A percentile compares a stretch with the other conserved stretches of the same genome.
Evolutionary conservation across 2,888 invertebrate species (phyloP).

Genomic region (Leucophenga montana): DNA sequence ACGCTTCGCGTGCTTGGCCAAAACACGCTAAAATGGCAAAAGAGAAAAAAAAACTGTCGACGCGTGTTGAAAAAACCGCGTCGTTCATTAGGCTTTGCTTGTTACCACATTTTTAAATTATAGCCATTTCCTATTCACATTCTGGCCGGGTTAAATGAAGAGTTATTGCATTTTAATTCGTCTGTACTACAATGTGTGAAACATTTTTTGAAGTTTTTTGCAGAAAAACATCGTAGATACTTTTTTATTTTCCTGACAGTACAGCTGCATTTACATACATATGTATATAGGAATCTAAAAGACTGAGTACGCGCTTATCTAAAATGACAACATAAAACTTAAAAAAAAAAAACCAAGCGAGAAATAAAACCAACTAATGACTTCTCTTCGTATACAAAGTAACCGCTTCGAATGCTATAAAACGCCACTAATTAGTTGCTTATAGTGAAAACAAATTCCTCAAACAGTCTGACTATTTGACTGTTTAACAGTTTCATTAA

Average conservation of each 20-base stretch:
- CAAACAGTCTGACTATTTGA: constrained; percentile 54
- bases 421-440: constrained; percentile 22
- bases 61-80: constrained; percentile 47
- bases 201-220: constrained; percentile 28
- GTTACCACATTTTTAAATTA: constrained; percentile 71
- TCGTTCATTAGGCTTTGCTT: constrained; percentile 66
- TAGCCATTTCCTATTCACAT: constrained; percentile 58
- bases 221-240: not conserved
- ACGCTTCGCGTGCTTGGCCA: constrained; percentile 51
- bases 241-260: not conserved
- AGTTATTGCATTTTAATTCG: constrained; percentile 70
- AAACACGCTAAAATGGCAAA: constrained; percentile 44
- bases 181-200: constrained; percentile 48
- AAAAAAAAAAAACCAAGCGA: too few species aligned
- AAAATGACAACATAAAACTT: not conserved
- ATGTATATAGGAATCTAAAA: not conserved
- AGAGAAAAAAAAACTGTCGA: not conserved
- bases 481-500: constrained; percentile 56
- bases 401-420: constrained; percentile 9
- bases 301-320: constrained; percentile 8
- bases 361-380: constrained; percentile 6
- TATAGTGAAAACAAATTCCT: constrained; percentile 36
- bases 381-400: not conserved
- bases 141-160: constrained; percentile 58
- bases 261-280: not conserved